A percentile compares a stretch with the other conserved stretches of the same genome.
These are phyloP conservation scores for Camponotus floridanus DNA, from an alignment of 1,140 invertebrate genomes.

Conservation along the genomic window DNA sequence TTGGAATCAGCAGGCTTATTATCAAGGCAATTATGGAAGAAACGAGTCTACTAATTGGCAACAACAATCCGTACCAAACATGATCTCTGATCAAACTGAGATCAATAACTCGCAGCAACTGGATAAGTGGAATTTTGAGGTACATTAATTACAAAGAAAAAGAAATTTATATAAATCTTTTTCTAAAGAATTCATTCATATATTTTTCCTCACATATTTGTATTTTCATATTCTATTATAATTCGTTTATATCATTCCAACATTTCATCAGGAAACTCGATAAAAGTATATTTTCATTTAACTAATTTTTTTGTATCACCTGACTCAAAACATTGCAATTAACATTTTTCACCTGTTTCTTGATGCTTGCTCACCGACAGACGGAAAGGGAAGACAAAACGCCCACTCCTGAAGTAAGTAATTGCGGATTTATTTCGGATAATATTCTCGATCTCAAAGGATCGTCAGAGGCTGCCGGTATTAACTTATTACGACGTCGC, in stretches of 20 bases:
- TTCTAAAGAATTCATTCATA: slow-evolving; percentile 26
- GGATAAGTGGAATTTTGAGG: slow-evolving; percentile 84
- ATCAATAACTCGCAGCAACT: slow-evolving; percentile 77
- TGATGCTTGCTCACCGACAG: slow-evolving; percentile 83
- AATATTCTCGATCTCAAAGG: slow-evolving; percentile 72
- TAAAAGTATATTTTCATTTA: neutral
- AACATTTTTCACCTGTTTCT: slow-evolving; percentile 78
- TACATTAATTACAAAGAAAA: slow-evolving; percentile 64
- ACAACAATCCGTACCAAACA: slow-evolving; percentile 71
- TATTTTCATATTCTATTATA: neutral
- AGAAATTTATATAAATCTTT: neutral
- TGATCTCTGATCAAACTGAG: slow-evolving; percentile 71
- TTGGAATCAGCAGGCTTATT: slow-evolving; percentile 83
- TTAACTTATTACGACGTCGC: slow-evolving; percentile 81
- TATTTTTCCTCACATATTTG: neutral
- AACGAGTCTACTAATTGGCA: slow-evolving; percentile 79
- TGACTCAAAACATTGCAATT: neutral
- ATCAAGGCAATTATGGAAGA: slow-evolving; percentile 76
- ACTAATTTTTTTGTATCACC: neutral
- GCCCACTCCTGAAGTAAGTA: slow-evolving; percentile 87
- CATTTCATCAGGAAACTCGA: neutral
- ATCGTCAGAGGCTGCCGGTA: slow-evolving; percentile 62
- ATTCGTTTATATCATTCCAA: neutral
- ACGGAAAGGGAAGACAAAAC: slow-evolving; percentile 86
- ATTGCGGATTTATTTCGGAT: slow-evolving; percentile 74